Evolutionary conservation across 1,140 invertebrate species (phyloP), one percentile per base, ranked within the genome.

Genomic region (Drosophila tani): DNA sequence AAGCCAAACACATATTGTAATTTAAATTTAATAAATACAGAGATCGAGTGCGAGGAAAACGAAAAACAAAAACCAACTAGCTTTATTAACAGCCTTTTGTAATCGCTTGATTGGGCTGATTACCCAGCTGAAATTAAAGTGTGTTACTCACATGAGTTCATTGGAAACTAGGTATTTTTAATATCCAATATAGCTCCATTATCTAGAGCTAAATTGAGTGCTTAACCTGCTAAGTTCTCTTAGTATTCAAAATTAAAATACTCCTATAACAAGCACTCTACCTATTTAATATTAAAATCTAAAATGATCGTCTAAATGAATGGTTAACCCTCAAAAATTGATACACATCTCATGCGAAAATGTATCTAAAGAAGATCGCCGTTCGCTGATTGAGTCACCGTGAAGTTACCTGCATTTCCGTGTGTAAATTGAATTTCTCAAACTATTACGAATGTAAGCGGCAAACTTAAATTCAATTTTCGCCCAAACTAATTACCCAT

Each of bases 401-500:
- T 38, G 12, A 45, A 40, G 35, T 24, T 24, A 21, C 19, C 15
- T 66, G 1, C 3, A 53, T 27, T 67, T 53, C 63, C 47, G 40
- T 8, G 21, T 53, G 49, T 38, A 68, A 70, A 40, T 46, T 68
- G 6, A 67, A 29, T 51, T 43, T 47, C 67, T 55, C 14, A 47
- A 70, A 12, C 9, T 4, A 55, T 70, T 53, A 29, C 49, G n/a
- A 45, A 15, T 46, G 40, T 40, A 55, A 46, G 40, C 43, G 5
- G 5, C 27, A 27, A 38, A 66, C 24, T 32, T 9, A 15, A 50
- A 67, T 43, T 66, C 47, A 65, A 53, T 67, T 67, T 51, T 45
- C 32, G 17, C 40, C 14, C 5, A 9, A 21, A 47, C 38, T 47
- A 70, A 70, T 70, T 70, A 68, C 53, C 69, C 45, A 43, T 71